These are phyloP conservation scores for Coenonympha glycerion DNA, from an alignment of 2,888 invertebrate species.

Conservation along the genomic window DNA sequence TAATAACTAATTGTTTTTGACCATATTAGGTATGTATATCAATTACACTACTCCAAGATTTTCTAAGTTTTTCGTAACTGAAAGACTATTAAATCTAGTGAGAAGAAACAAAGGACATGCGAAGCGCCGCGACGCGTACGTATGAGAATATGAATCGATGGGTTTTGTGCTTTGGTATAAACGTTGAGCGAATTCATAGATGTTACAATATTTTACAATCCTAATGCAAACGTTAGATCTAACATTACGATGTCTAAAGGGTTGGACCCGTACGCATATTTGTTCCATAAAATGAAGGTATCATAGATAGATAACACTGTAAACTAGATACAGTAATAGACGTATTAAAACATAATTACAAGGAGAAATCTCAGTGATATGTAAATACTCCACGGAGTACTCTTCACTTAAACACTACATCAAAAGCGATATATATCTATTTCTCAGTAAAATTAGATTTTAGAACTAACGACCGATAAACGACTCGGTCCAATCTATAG, in stretches of 20 bases:
- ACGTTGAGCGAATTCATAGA: conserved; percentile 73
- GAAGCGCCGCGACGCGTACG: conserved; percentile 60
- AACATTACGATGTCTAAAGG: conserved; percentile 69
- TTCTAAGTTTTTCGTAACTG: conserved; percentile 67
- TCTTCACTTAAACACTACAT: conserved; percentile 67
- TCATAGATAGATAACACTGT: conserved; percentile 54
- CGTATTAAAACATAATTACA: conserved; percentile 59
- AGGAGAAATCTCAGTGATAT: conserved; percentile 76
- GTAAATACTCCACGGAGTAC: conserved; percentile 72
- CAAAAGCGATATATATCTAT: conserved; percentile 70
- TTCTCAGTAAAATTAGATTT: conserved; percentile 56
- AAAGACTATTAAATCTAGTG: conserved; percentile 74
- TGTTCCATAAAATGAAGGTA: conserved; percentile 58
- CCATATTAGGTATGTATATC: conserved; percentile 31
- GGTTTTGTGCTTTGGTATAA: conserved; percentile 76
- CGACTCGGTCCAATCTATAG: conserved; percentile 34
- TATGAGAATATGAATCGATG: conserved; percentile 73
- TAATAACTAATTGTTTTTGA: conserved; percentile 23
- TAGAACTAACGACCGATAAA: conserved; percentile 56
- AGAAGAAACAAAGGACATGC: conserved; percentile 58
- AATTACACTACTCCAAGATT: conserved; percentile 58
- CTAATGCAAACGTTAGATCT: conserved; percentile 71
- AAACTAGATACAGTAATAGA: conserved; percentile 49
- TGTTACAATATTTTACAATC: conserved; percentile 66
- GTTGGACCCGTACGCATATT: conserved; percentile 75